Base-by-base conservation (phyloP, 2,113 vertebrate genomes). In the Sula dactylatra region DNA sequence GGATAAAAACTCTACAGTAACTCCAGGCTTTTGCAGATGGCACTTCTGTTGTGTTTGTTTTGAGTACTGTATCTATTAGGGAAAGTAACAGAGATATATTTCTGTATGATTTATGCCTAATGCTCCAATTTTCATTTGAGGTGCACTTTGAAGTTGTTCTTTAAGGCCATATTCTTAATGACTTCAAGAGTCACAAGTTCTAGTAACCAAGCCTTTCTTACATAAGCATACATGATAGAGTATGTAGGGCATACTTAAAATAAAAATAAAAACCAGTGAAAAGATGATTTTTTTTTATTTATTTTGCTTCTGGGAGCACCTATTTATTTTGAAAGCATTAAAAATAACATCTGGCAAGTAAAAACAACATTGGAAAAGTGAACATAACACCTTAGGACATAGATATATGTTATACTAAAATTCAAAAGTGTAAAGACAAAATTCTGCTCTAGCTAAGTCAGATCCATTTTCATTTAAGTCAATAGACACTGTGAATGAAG, bases 391-490 rank as follows among this genome's bases (percentile, higher is more conserved):
- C 67, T 66, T 58, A 96, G 67, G 85, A 88, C 12, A 80, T 29
- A 61, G 9, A 81, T 40, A 42, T 11, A 13, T 55, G 80, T 77
- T 66, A 54, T 65, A 93, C 5, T 77, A 80, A 88, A 92, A 95
- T 84, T 70, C 50, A 86, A 26, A 91, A 90, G 3, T 58, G 17
- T 85, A 40, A 80, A 85, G 84, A 31, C 2, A 82, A 70, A 86
- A 94, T 81, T 93, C 9, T 92, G 49, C 74, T 58, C 36, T 55
- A 87, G 24, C 74, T 80, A 80, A 70, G 38, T 83, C 66, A 82
- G 66, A 65, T 92, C 90, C 85, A 29, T 58, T 97, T 88, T 88
- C 16, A 73, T 96, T 91, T 82, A 80, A 94, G 62, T 90, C 44
- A 85, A 32, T n/a, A 93, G 58, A 56, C 16, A 54, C 26, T n/a